Conservation (phyloP, 1,140 invertebrate species). For the Gonioctena quinquepunctata region DNA sequence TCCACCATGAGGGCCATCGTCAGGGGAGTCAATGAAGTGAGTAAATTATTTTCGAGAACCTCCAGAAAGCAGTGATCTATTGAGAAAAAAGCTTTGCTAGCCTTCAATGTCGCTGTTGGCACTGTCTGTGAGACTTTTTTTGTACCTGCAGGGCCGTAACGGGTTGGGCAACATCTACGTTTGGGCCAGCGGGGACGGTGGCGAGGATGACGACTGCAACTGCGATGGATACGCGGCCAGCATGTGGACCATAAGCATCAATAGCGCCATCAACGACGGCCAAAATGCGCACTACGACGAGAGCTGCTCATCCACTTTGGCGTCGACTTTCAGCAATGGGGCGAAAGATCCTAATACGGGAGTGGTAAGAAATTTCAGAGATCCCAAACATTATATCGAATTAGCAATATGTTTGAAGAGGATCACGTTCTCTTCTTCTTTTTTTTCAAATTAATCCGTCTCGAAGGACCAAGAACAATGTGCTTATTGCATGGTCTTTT, state of each 20-base stretch:
- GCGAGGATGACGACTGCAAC: constrained; percentile 98
- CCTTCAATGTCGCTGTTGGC: too few species aligned
- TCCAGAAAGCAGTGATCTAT: too few species aligned
- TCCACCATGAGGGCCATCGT: constrained; percentile 99
- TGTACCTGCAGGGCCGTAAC: constrained; percentile 86
- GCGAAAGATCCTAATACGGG: constrained; percentile 98
- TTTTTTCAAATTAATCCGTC: too few species aligned
- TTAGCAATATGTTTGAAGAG: too few species aligned
- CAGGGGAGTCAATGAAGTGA: constrained; percentile 94
- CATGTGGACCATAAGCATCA: constrained; percentile 99
- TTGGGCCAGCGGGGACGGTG: constrained; percentile 98
- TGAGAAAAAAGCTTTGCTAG: too few species aligned
- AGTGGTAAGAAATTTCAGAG: constrained; percentile 87
- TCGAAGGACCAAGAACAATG: too few species aligned
- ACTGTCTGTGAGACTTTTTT: too few species aligned
- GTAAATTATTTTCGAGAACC: too few species aligned
- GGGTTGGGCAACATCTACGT: constrained; percentile 98
- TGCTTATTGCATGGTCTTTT: too few species aligned
- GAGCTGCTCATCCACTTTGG: constrained; percentile 96
- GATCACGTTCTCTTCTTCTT: too few species aligned
- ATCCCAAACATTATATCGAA: too few species aligned
- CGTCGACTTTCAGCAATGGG: constrained; percentile 98
- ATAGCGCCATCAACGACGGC: constrained; percentile 98
- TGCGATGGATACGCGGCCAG: constrained; percentile 98
- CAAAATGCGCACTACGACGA: constrained; percentile 99